Base-by-base conservation (phyloP, 2,888 invertebrate genomes). In the Slavum lentiscoides region DNA sequence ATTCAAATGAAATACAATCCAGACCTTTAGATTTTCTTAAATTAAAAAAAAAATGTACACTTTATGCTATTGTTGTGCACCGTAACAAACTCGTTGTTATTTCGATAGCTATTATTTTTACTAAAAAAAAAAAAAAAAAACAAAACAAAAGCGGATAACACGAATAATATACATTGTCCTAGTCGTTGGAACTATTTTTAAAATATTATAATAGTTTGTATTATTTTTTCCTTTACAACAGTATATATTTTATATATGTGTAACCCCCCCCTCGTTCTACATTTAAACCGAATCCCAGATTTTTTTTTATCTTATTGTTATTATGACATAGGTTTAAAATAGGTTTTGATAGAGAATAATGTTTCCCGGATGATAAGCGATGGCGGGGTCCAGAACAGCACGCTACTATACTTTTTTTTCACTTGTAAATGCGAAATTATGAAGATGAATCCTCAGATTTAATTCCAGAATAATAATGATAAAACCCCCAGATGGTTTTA, bases 301-400 rank as follows among this genome's bases (percentile, higher is more conserved):
- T 66, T 43, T 5, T 30, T 64, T 64, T 55, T 69, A 5, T 13
- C 55, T 53, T n/a, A n/a, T 70, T 66, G 66, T 74, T 58, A 74
- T 62, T 74, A 23, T 66, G 17, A 66, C 66, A 74, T 66, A 58
- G 55, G 66, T 74, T 64, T 64, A 55, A 74, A 64, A 74, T 74
- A 64, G 49, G 62, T 66, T 74, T 66, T 66, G 66, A 74, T 74
- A 66, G 66, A 74, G 74, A 74, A 66, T 74, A 74, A 74, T 74
- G 66, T 74, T 74, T 58, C 66, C 55, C 66, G 17, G 5, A 55
- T 19, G 74, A 74, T 9, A 59, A 37, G 21, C 39, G 1, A 5
- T 0, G 9, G 11, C 21, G 3, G 19, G 39, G 21, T 66, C 19
- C 39, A 74, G 19, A 17, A 30, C 30, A 30, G 37, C 37, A 3